Evolutionary conservation across 2,888 invertebrate genomes (phyloP), one percentile per base, ranked within the genome.

Genomic region (Koerneria pararmatus): DNA sequence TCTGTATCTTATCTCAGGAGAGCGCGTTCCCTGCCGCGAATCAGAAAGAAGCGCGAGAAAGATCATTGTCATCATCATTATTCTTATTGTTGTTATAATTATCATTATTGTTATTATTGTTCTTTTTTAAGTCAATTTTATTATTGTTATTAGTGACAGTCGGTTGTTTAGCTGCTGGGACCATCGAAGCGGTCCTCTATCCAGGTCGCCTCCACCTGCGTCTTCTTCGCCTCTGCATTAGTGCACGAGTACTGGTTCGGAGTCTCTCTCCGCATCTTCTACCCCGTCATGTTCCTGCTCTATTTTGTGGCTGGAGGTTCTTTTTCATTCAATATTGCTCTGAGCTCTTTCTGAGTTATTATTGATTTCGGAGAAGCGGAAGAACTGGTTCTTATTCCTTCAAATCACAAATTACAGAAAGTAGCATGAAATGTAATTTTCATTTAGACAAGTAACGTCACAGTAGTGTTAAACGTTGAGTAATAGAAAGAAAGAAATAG

Each of bases 231-330:
- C 15, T 95, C 95, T 0, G 90, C 93, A 0, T 78, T 91, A 1
- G 89, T 92, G 68, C 95, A 95, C 84, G 95, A 95, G 84, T 90
- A 92, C 84, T 88, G 93, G 62, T 83, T 95, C 34, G 88, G 89
- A 1, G 87, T 91, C 59, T 88, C 90, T 0, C 89, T 93, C 76
- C 89, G 91, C 37, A 90, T 92, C 83, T 92, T 92, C 85, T 92
- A 91, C 80, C 95, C 95, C 0, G 89, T 92, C 1, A 86, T 95
- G 80, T 87, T 93, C 78, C 75, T 90, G 15, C 85, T 90, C 76
- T 95, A 95, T 81, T 89, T 89, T 34, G 87, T 88, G 0, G 85
- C 89, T 35, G 90, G 92, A 15, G 85, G 74, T 82, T 89, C n/a
- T 61, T 80, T 87, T 22, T 86, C 88, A 22, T 67, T 89, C 0